Conservation (phyloP, 2,113 vertebrate species). For the Chaetura pelagica region DNA sequence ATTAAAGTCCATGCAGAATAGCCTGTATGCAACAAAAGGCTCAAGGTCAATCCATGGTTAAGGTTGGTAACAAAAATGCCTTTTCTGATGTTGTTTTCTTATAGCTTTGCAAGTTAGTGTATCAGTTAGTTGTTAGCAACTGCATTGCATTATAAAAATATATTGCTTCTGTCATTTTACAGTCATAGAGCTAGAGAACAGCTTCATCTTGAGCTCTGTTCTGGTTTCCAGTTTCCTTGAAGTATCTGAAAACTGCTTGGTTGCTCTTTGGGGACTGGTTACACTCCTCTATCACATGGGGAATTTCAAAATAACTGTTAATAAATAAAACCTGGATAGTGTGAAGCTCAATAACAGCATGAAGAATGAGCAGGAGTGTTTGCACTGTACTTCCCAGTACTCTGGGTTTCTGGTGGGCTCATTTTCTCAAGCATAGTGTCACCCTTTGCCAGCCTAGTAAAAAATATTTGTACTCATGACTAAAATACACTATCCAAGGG, state of each 20-base stretch:
- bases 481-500: background rate
- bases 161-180: background rate
- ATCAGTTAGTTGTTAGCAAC: background rate
- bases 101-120: background rate
- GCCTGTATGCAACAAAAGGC: background rate
- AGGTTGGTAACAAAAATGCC: background rate
- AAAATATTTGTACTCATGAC: background rate
- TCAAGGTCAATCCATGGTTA: background rate
- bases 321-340: background rate
- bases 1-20: background rate
- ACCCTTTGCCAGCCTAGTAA: background rate
- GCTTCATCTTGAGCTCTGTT: background rate
- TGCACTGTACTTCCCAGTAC: background rate
- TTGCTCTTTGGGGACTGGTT: background rate
- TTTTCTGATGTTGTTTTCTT: background rate
- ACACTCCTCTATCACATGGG: background rate
- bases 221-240: background rate
- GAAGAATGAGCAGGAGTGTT: background rate
- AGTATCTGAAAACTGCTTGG: background rate
- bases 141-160: background rate
- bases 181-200: background rate
- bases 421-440: background rate
- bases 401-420: background rate
- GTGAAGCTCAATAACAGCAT: background rate
- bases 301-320: background rate